These are phyloP conservation scores for Recurvirostra avosetta DNA, from an alignment of 2,113 vertebrate species.

Conservation along the genomic window DNA sequence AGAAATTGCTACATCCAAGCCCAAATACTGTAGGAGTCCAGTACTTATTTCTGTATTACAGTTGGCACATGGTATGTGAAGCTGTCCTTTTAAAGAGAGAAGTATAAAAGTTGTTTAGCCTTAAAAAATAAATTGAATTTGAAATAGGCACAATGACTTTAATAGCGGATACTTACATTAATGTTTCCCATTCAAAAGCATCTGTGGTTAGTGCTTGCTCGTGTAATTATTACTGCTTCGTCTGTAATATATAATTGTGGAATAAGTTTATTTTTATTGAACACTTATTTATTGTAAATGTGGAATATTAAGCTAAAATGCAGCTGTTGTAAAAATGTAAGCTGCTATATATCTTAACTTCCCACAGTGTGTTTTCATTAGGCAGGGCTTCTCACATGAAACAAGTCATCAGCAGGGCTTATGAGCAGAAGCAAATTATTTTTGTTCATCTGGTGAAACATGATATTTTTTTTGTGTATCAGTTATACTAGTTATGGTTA, in stretches of 20 bases:
- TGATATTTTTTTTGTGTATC: background rate
- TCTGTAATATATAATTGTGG: background rate
- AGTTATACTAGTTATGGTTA: background rate
- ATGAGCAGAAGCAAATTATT: background rate
- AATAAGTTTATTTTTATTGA: constrained; percentile 25
- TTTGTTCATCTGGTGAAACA: background rate
- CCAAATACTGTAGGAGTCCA: background rate
- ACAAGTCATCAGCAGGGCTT: background rate
- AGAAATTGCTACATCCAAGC: background rate
- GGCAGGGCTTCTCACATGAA: background rate
- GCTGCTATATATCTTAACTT: background rate
- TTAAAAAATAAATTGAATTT: background rate
- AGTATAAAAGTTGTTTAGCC: background rate
- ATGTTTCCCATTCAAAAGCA: background rate
- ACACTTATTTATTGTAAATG: constrained; percentile 3
- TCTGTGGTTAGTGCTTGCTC: background rate
- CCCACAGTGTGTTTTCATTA: background rate
- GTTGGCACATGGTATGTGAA: background rate
- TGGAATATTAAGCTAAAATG: background rate
- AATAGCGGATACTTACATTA: background rate
- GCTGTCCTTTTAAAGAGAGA: background rate
- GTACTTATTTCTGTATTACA: background rate
- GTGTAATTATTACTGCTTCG: background rate
- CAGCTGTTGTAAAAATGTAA: background rate
- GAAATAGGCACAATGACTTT: background rate